Evolutionary conservation across 2,888 invertebrate species (phyloP).

Genomic region (Lutraria lutraria): DNA sequence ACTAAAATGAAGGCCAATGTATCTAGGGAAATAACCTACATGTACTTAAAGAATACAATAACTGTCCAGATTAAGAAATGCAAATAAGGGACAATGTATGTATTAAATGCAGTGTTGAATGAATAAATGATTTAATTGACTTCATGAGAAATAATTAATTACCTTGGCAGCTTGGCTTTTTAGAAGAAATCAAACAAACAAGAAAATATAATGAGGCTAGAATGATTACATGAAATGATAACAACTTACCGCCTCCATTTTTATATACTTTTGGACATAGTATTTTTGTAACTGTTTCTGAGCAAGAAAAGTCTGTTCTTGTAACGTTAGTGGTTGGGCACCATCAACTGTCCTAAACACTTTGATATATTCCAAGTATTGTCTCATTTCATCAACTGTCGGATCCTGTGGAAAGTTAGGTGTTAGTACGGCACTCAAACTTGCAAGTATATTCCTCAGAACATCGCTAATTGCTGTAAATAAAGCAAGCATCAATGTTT

Average conservation of each 20-base stretch:
- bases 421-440: constrained; percentile 62
- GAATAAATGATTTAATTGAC: too few relatives aligned
- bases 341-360: constrained; percentile 54
- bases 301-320: constrained; percentile 68
- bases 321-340: constrained; percentile 55
- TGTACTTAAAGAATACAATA: too few relatives aligned
- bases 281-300: constrained; percentile 69
- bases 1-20: too few relatives aligned
- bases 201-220: too few relatives aligned
- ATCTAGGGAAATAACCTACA: too few relatives aligned
- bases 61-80: too few relatives aligned
- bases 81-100: too few relatives aligned
- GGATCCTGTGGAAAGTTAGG: constrained; percentile 68
- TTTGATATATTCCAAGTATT: constrained; percentile 59
- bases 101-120: too few relatives aligned
- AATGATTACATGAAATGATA: neutral
- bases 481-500: neutral
- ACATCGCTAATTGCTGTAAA: constrained; percentile 47
- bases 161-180: too few relatives aligned
- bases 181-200: too few relatives aligned
- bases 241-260: constrained; percentile 59
- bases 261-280: constrained; percentile 56
- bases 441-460: constrained; percentile 47
- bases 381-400: constrained; percentile 62
- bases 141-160: too few relatives aligned